A percentile compares a stretch with the other conserved stretches of the same genome.
Evolutionary conservation across 2,888 invertebrate species (phyloP).

Genomic region (Polydrusus cervinus): DNA sequence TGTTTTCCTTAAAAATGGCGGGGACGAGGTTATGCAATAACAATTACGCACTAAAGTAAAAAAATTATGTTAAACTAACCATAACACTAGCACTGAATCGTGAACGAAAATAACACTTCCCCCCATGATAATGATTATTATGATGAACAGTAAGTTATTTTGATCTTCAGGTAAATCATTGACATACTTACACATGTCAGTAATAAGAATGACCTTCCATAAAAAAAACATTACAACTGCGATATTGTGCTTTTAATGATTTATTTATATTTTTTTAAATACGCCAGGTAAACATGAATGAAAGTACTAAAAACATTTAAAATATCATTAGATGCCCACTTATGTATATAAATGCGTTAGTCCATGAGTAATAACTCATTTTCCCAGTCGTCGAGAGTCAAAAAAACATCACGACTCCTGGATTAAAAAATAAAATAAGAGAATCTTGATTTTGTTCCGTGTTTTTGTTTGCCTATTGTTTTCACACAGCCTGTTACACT

Average conservation of each 20-base stretch:
- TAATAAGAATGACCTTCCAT: slow-evolving; percentile 11
- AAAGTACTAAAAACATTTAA: not conserved
- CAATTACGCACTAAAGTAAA: not conserved
- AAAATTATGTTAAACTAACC: not conserved
- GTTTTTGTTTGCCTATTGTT: too few species aligned
- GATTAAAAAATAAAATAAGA: too few species aligned
- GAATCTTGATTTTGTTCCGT: too few species aligned
- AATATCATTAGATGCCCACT: too few species aligned
- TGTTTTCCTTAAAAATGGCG: too few species aligned
- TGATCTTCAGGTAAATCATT: slow-evolving; percentile 17
- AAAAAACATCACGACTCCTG: too few species aligned
- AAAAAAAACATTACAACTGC: slow-evolving; percentile 1
- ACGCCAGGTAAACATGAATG: not conserved
- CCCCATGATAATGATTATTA: not conserved
- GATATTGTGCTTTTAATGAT: not conserved
- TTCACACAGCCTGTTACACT: too few species aligned
- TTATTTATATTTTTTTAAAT: not conserved
- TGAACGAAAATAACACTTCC: not conserved
- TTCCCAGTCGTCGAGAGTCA: too few species aligned
- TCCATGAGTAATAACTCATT: too few species aligned
- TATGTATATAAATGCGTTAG: too few species aligned
- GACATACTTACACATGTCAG: slow-evolving; percentile 1
- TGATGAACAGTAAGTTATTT: slow-evolving; percentile 1
- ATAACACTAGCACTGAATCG: not conserved
- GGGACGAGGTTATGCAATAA: too few species aligned